Percentiles rank a stretch among this genome's conserved stretches.
Evolutionary conservation across 2,797 vertebrate genomes (phyloP).

Genomic region (Neopelma chrysocephalum): DNA sequence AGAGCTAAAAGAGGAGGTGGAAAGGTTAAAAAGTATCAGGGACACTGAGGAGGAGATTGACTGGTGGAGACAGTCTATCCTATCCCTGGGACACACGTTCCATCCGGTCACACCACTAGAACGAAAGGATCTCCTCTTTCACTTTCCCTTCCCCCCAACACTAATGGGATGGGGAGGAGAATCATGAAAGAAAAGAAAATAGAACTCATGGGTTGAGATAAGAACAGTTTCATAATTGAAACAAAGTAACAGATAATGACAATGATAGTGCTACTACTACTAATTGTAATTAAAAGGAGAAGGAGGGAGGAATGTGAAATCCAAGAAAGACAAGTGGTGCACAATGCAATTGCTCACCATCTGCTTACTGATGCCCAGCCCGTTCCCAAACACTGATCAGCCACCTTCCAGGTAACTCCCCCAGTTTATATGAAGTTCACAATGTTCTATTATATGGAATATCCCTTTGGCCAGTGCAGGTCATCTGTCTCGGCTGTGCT

Average conservation of each 20-base stretch:
- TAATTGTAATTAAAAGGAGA: background rate
- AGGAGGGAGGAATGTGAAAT: background rate
- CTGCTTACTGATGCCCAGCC: background rate
- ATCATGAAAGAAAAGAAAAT: background rate
- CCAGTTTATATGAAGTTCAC: background rate
- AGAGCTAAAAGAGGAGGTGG: background rate
- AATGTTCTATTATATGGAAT: background rate
- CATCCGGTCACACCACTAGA: accelerated
- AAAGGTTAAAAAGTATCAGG: background rate
- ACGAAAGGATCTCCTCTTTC: background rate
- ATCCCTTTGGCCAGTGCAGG: background rate
- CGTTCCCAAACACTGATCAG: background rate
- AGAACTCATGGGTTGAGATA: background rate
- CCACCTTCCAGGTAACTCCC: background rate
- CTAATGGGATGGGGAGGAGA: background rate
- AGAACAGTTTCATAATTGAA: background rate
- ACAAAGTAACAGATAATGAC: background rate
- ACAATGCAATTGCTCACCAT: background rate
- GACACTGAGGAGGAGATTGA: background rate
- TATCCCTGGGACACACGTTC: background rate
- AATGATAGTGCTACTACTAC: background rate
- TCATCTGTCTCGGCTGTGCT: background rate
- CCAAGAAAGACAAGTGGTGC: background rate
- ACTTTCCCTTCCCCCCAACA: background rate
- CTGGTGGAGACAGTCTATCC: background rate